Percentiles rank a stretch among this genome's conserved stretches.
These are phyloP conservation scores for Myrmecobius fasciatus DNA, from an alignment of 2,113 vertebrate genomes.

Conservation along the genomic window DNA sequence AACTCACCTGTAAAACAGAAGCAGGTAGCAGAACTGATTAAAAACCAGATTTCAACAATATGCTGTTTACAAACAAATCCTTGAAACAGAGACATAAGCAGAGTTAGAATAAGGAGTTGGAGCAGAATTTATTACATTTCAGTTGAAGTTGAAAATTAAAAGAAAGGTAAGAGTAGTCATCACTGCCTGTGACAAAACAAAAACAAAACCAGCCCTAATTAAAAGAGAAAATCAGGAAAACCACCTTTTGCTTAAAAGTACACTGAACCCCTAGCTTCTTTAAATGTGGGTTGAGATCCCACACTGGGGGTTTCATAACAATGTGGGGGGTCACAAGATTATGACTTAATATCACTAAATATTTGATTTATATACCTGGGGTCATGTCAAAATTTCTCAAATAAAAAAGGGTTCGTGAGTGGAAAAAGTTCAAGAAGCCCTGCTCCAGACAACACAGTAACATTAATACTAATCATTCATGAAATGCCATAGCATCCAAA, in stretches of 20 bases:
- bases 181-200: not conserved
- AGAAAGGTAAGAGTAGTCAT: not conserved
- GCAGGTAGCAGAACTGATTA: not conserved
- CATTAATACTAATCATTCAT: not conserved
- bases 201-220: not conserved
- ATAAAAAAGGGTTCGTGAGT: too few species aligned
- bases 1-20: not conserved
- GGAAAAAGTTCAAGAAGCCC: too few species aligned
- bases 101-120: not conserved
- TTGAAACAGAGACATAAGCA: not conserved
- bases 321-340: too few species aligned
- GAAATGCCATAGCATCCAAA: rapidly evolving
- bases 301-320: too few species aligned
- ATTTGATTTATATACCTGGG: too few species aligned
- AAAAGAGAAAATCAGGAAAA: not conserved
- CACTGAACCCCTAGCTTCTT: too few species aligned
- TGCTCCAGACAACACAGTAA: too few species aligned
- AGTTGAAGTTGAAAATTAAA: not conserved
- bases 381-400: too few species aligned
- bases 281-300: too few species aligned
- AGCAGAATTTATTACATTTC: not conserved
- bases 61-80: not conserved
- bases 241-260: not conserved
- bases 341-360: too few species aligned
- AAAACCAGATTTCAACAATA: too few species aligned